These are phyloP conservation scores for Megalopta genalis DNA, from an alignment of 1,140 invertebrate genomes.

Conservation along the genomic window DNA sequence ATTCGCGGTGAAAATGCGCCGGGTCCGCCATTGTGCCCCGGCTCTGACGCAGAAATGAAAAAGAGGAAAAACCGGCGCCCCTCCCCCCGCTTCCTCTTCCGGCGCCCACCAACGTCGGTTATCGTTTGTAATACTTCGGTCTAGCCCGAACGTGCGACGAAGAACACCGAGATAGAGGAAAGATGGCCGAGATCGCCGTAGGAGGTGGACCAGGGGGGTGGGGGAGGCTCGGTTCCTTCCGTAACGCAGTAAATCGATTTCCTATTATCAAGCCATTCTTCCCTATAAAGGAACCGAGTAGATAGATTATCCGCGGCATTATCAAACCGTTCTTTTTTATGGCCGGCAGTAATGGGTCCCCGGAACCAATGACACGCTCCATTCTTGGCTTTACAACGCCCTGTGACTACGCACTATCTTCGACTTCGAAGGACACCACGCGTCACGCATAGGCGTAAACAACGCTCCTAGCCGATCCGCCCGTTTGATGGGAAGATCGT, in stretches of 20 bases:
- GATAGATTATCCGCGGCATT: conserved; percentile 60
- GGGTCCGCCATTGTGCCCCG: background rate
- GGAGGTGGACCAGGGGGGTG: background rate
- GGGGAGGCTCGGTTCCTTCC: conserved; percentile 13
- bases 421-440: conserved; percentile 2
- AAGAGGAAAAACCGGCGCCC: conserved; percentile 12
- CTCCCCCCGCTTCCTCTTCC: too few species aligned
- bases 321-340: conserved; percentile 57
- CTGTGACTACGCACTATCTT: conserved; percentile 36
- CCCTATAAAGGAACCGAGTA: conserved; percentile 49
- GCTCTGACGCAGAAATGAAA: background rate
- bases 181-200: conserved; percentile 4
- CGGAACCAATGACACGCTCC: conserved; percentile 45
- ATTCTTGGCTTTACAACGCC: conserved; percentile 24
- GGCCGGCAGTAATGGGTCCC: conserved; percentile 32
- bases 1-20: conserved; percentile 9
- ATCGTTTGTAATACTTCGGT: conserved; percentile 42
- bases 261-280: conserved; percentile 59
- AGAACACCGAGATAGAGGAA: background rate
- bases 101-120: too few species aligned
- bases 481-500: too few species aligned
- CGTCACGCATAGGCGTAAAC: conserved; percentile 36
- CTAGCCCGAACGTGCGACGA: background rate
- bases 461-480: background rate
- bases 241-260: conserved; percentile 61